Base-by-base conservation (phyloP, 2,888 invertebrate genomes). In the Venusia cambrica region DNA sequence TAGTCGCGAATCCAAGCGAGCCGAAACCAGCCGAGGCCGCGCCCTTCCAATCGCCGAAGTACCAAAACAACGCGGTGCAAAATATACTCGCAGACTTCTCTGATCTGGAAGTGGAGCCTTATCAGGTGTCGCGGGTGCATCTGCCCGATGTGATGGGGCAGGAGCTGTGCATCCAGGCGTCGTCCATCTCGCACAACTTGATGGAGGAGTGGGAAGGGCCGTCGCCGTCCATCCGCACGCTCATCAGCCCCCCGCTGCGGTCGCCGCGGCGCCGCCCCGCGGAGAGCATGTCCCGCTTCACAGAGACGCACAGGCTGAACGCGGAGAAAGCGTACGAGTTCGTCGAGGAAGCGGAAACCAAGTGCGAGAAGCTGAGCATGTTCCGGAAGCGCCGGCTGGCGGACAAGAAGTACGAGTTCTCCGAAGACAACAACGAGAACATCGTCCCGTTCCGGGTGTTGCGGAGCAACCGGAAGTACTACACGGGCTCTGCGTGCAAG, bases 371-470 rank as follows among this genome's bases (percentile, higher is more conserved):
- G 61, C 89, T 96, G n/a, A 94, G 94, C 56, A 93, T 92, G 59
- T 95, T 94, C 62, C 89, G 96, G 3, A 94, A 95, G 65, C 90
- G 95, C 31, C 90, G 96, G 3, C 76, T 96, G 29, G 97, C 97
- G 0, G 96, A 97, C 60, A 97, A 97, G 69, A 96, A 96, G 68
- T 97, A 97, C 65, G 96, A 96, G 63, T 96, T 97, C 63, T 94
- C 94, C 0, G 96, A 95, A 55, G 95, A 95, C 33, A 88, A 88
- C 57, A 90, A 89, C 57, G 91, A 91, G 55, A 91, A 91, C 57
- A 91, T 91, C 27, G 90, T 91, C 17, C 91, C 91, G 20, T 91
- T 90, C 62, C 88, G 91, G 59, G 90, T 90, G n/a, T 65, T 91
- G 48, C 73, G 91, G 46, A 88, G 87, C 54, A 88, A 87, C 59